Base-by-base conservation (phyloP, 1,140 invertebrate genomes). In the Lasioglossum albipes region DNA sequence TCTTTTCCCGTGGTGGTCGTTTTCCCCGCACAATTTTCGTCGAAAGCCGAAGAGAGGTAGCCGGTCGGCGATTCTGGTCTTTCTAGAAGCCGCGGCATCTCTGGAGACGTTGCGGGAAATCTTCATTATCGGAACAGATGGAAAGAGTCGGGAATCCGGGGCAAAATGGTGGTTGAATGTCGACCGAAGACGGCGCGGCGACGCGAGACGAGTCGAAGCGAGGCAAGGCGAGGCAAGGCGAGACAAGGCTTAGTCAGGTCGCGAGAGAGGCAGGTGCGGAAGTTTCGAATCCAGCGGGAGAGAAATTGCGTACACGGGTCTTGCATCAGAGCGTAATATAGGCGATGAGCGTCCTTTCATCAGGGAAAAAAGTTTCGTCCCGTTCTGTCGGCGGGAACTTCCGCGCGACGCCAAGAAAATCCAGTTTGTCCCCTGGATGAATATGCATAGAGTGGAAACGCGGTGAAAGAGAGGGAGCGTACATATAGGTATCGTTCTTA, bases 281-380 rank as follows among this genome's bases (percentile, higher is more conserved):
- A 75, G 65, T 80, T 80, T 80, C 72, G 79, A 80, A 80, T 67
- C 18, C 65, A 61, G 54, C 52, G 52, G 73, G 65, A 75, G 73
- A 80, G 73, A 62, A 68, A 80, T 68, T 62, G 73, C 79, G 73
- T 80, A 80, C 79, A 80, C 64, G 79, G 57, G 64, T 80, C 79
- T 80, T 80, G 79, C 79, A 80, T 80, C 79, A 75, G 72, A 52
- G 52, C 73, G 65, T 75, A 80, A 80, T 80, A 80, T 68, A 80
- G 65, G 73, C 72, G 72, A 80, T 75, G 79, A 80, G 65, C 79
- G 54, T 69, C 75, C 65, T 61, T 79, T 74, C 77, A 66, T 74
- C 64, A 75, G 57, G 52, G 73, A 75, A 80, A 75, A 80, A 75
- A 80, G 79, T 80, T 80, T 75, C n/a, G 72, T 75, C 65, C 52